A percentile compares a stretch with the other conserved stretches of the same genome.
These are phyloP conservation scores for Apogon talboti DNA, from an alignment of 2,797 vertebrate genomes.

Conservation along the genomic window DNA sequence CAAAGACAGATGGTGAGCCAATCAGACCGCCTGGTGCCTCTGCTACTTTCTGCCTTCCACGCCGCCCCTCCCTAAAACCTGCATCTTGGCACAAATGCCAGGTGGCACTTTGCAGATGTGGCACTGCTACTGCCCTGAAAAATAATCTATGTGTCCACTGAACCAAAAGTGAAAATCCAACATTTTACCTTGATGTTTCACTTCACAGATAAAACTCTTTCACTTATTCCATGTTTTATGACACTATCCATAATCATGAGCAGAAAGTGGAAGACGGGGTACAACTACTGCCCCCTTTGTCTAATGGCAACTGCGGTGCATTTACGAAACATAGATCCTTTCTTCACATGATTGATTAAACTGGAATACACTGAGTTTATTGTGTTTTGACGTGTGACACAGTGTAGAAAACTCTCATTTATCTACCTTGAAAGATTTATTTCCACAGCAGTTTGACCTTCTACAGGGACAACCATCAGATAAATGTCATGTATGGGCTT, in stretches of 20 bases:
- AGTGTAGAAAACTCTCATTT: slow-evolving; percentile 46
- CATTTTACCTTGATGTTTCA: not conserved
- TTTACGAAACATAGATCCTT: slow-evolving; percentile 1
- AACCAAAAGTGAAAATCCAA: not conserved
- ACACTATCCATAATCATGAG: not conserved
- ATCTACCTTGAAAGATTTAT: slow-evolving; percentile 49
- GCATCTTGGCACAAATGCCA: slow-evolving; percentile 61
- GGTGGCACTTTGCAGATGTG: slow-evolving; percentile 64
- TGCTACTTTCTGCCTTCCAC: slow-evolving; percentile 40
- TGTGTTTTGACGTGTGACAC: slow-evolving; percentile 27
- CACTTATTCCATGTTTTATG: too few relatives aligned
- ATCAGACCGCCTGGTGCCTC: slow-evolving; percentile 72
- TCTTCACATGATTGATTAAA: slow-evolving; percentile 49
- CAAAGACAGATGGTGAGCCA: slow-evolving; percentile 78
- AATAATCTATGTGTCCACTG: slow-evolving; percentile 45
- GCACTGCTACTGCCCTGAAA: slow-evolving; percentile 30
- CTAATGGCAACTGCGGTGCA: slow-evolving; percentile 10
- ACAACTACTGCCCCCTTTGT: too few relatives aligned
- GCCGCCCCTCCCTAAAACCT: slow-evolving; percentile 54
- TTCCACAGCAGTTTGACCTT: slow-evolving; percentile 63
- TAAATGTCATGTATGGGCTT: slow-evolving; percentile 46
- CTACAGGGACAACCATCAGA: slow-evolving; percentile 41
- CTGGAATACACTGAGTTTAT: slow-evolving; percentile 30
- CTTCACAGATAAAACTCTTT: not conserved
- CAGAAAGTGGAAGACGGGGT: not conserved